Percentiles rank a stretch among this genome's conserved stretches.
Evolutionary conservation across 1,140 invertebrate genomes (phyloP).

Genomic region (Scaptomyza pallida): DNA sequence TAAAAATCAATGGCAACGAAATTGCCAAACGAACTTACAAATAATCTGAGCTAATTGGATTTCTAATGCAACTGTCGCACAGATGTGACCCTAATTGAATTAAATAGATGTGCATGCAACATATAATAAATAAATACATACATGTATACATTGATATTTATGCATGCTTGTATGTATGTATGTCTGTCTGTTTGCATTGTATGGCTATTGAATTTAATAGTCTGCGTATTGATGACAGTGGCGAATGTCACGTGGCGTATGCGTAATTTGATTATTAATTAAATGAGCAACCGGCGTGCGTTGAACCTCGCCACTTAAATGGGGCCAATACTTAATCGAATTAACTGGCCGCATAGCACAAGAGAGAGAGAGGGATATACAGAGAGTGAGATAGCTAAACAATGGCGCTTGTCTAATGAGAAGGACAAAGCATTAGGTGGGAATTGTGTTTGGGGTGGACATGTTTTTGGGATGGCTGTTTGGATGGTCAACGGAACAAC

Average conservation of each 20-base stretch:
- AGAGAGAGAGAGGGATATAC: conserved; percentile 8
- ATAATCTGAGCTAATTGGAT: conserved; percentile 40
- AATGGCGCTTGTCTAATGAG: conserved; percentile 65
- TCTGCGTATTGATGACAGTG: conserved; percentile 15
- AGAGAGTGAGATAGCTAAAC: conserved; percentile 41
- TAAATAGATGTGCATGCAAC: conserved; percentile 31
- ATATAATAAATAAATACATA: conserved; percentile 2
- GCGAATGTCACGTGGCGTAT: conserved; percentile 64
- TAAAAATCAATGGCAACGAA: conserved; percentile 3
- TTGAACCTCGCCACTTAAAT: conserved; percentile 49
- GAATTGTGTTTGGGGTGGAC: neutral
- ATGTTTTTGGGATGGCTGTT: neutral
- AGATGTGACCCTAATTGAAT: conserved; percentile 59
- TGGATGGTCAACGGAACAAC: conserved; percentile 19
- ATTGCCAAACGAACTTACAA: conserved; percentile 17
- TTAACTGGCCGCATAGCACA: conserved; percentile 36
- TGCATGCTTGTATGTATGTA: neutral
- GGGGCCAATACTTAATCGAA: conserved; percentile 67
- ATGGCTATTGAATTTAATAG: conserved; percentile 20
- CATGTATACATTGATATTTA: neutral
- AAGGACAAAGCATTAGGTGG: conserved; percentile 46
- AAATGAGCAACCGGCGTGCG: conserved; percentile 51
- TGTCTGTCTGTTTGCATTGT: neutral
- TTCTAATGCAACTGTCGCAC: conserved; percentile 24
- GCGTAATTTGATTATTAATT: conserved; percentile 81